These are phyloP conservation scores for Hyaena hyaena DNA, from an alignment of 2,113 vertebrate genomes.

Conservation along the genomic window DNA sequence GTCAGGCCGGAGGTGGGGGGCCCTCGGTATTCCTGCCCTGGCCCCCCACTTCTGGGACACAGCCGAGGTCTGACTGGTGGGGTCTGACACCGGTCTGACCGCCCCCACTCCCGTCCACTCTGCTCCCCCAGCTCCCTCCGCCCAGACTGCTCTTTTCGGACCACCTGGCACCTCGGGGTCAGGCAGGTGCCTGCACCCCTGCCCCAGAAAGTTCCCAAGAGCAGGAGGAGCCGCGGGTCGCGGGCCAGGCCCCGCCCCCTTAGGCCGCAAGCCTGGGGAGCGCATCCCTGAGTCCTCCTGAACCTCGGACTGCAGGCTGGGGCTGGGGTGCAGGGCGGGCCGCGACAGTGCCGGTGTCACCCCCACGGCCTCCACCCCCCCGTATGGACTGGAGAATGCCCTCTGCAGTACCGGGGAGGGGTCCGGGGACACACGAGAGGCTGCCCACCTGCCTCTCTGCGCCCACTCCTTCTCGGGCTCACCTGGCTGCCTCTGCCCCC, in stretches of 20 bases:
- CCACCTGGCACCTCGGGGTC: neutral
- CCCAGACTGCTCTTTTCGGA: neutral
- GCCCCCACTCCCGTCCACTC: too few relatives aligned
- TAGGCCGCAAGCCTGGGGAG: neutral
- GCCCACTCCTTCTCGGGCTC: neutral
- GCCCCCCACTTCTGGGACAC: fast-evolving
- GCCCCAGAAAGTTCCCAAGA: neutral
- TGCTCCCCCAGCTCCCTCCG: neutral
- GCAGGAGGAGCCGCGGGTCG: neutral
- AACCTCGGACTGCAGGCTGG: neutral
- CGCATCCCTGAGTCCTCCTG: neutral
- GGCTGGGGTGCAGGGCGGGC: neutral
- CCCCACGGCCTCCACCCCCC: neutral
- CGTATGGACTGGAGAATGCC: fast-evolving
- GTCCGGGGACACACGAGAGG: fast-evolving
- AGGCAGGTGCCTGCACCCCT: neutral
- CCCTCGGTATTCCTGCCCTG: neutral
- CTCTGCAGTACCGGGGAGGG: neutral
- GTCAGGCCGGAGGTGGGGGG: neutral
- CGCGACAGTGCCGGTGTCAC: neutral
- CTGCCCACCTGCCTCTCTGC: neutral
- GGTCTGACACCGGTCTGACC: too few relatives aligned
- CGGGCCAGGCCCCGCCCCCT: neutral
- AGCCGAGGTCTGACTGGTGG: too few relatives aligned
- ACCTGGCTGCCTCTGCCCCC: fast-evolving